Percentiles rank a stretch among this genome's conserved stretches.
Conservation (phyloP, 2,797 vertebrate genomes). For the Fistularia tabacaria region DNA sequence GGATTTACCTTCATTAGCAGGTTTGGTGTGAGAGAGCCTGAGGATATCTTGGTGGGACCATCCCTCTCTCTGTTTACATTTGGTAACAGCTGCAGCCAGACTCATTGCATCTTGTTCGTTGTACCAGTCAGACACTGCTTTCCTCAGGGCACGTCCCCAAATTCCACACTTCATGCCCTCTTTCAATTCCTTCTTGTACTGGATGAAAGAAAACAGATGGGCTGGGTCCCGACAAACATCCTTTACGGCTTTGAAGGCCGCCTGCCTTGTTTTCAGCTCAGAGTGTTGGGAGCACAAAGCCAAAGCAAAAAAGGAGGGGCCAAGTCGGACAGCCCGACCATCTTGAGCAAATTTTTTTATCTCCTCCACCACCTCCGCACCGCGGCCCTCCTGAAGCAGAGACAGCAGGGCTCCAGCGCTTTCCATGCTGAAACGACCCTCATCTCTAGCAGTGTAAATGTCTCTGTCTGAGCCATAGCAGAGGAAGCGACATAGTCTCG, state of each 20-base stretch:
- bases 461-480: conserved; percentile 86
- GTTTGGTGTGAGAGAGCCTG: conserved; percentile 90
- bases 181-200: conserved; percentile 92
- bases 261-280: conserved; percentile 84
- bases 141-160: conserved; percentile 92
- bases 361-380: conserved; percentile 84
- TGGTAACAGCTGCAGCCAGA: conserved; percentile 85
- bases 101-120: conserved; percentile 85
- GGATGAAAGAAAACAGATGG: conserved; percentile 89
- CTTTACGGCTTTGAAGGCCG: conserved; percentile 82
- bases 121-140: conserved; percentile 92
- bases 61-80: conserved; percentile 88
- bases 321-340: conserved; percentile 71
- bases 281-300: conserved; percentile 89
- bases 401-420: conserved; percentile 75
- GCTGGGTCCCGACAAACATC: conserved; percentile 84
- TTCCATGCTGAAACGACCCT: conserved; percentile 72
- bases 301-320: conserved; percentile 83
- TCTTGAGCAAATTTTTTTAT: conserved; percentile 81
- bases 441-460: conserved; percentile 78
- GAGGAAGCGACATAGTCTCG: conserved; percentile 82
- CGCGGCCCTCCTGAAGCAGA: conserved; percentile 84
- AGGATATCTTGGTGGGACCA: conserved; percentile 96
- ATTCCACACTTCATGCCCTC: conserved; percentile 91
- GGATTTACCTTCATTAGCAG: conserved; percentile 84